Percentiles rank a stretch among this genome's conserved stretches.
phyloP scores from a whole-genome alignment of 2,888 invertebrate species.

The Euzetes globulus region DNA sequence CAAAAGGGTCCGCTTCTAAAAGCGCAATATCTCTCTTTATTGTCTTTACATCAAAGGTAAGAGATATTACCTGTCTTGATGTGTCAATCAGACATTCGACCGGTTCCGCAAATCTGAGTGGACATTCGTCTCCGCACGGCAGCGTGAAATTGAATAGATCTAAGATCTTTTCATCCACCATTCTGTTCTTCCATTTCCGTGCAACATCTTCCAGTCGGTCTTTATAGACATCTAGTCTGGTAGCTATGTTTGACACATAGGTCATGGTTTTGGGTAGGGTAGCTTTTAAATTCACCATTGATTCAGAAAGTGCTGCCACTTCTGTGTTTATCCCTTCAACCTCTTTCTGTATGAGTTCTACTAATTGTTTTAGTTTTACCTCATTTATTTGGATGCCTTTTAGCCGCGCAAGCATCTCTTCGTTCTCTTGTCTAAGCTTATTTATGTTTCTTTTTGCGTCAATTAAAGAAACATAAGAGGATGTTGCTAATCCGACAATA shows the following conservation, averaged over 20 bases:
- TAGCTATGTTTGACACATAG: background rate
- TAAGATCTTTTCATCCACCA: background rate
- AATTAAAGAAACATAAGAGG: background rate
- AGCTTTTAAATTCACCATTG: background rate
- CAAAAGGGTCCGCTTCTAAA: background rate
- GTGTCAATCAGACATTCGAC: background rate
- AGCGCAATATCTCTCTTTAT: background rate
- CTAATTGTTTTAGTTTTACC: background rate
- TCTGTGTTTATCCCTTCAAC: background rate
- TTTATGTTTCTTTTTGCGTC: background rate
- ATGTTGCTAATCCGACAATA: background rate
- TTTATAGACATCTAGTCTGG: background rate
- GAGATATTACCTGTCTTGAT: background rate
- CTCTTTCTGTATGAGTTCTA: background rate
- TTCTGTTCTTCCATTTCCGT: background rate
- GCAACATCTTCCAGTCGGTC: background rate
- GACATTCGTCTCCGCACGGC: background rate
- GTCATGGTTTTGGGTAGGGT: background rate
- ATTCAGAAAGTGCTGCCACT: background rate
- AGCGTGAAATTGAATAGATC: slow-evolving; percentile 3
- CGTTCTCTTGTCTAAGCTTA: background rate
- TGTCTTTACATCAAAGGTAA: background rate
- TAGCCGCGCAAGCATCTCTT: background rate
- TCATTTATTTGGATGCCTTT: background rate
- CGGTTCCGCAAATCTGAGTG: background rate